These are phyloP conservation scores for Anthophora plumipes DNA, from an alignment of 2,888 invertebrate species.

Conservation along the genomic window DNA sequence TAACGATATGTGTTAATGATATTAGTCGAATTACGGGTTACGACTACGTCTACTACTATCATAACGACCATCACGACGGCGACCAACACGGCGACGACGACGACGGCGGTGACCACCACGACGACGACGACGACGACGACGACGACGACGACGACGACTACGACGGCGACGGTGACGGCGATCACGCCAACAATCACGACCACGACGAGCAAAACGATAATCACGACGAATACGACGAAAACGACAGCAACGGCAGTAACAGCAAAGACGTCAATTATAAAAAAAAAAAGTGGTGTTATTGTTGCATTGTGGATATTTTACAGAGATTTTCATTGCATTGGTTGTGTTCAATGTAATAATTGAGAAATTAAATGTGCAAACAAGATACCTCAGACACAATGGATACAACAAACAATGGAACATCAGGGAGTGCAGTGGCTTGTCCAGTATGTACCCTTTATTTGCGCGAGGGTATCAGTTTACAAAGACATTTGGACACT, in stretches of 20 bases:
- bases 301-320: slow-evolving; percentile 34
- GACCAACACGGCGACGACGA: slow-evolving; percentile 30
- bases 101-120: slow-evolving; percentile 13
- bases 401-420: slow-evolving; percentile 68
- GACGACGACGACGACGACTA: slow-evolving; percentile 14
- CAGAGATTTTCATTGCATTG: slow-evolving; percentile 29
- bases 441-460: slow-evolving; percentile 95
- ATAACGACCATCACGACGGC: slow-evolving; percentile 48
- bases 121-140: slow-evolving; percentile 2
- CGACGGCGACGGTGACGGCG: slow-evolving; percentile 11
- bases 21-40: slow-evolving; percentile 57
- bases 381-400: slow-evolving; percentile 56
- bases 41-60: slow-evolving; percentile 54
- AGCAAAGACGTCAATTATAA: slow-evolving; percentile 47
- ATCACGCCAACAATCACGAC: not conserved
- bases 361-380: slow-evolving; percentile 33
- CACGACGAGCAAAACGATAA: slow-evolving; percentile 21
- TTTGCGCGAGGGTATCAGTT: slow-evolving; percentile 92
- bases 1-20: slow-evolving; percentile 66
- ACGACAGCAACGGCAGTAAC: slow-evolving; percentile 38
- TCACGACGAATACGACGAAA: slow-evolving; percentile 8
- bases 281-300: slow-evolving; percentile 36
- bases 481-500: slow-evolving; percentile 92
- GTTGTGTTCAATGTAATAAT: slow-evolving; percentile 38
- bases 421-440: slow-evolving; percentile 82